Base-by-base conservation (phyloP, 2,113 vertebrate species). In the Scortum barcoo region DNA sequence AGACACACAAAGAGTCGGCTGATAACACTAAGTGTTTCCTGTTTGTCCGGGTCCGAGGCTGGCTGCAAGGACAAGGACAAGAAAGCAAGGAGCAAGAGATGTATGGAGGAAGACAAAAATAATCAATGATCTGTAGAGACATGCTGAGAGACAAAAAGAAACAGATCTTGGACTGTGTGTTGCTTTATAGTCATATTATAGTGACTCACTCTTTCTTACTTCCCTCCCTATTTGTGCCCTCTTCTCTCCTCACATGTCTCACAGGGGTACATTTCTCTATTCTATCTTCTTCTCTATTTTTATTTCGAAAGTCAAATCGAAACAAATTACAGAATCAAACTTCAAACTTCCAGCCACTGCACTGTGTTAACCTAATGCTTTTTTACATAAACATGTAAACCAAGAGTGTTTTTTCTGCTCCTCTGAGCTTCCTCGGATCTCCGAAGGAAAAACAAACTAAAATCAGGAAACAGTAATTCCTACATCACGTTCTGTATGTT, bases 1-100 rank as follows among this genome's bases (percentile, higher is more conserved):
- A 80, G 78, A 92, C 80, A 83, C 87, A 88, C 67, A 88, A 82
- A 89, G 81, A 72, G 81, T 63, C 24, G 7, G 40, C 80, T 85
- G 91, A 93, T 93, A 94, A 90, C 80, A 83, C 77, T 89, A 87
- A 91, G 91, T 78, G 83, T 81, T 94, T 93, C 92, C 92, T 92
- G 92, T 92, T 92, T 88, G 86, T 78, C 80, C 87, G 87, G 79
- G 69, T 54, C 50, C 60, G 50, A 76, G 65, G 60, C 54, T 38
- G 46, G n/a, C 58, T 24, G 24, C 61, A 50, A 67, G 54, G 54
- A 63, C 63, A 82, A 62, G 81, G 74, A 85, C 53, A 69, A 58
- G 60, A 78, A 69, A 69, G 42, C 13, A 60, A 48, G 53, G 38
- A 81, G 50, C 36, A 51, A 60, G 74, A 65, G 13, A 70, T 63